phyloP scores from a whole-genome alignment of 1,140 invertebrate species.

The Ctenoplectra terminalis region DNA sequence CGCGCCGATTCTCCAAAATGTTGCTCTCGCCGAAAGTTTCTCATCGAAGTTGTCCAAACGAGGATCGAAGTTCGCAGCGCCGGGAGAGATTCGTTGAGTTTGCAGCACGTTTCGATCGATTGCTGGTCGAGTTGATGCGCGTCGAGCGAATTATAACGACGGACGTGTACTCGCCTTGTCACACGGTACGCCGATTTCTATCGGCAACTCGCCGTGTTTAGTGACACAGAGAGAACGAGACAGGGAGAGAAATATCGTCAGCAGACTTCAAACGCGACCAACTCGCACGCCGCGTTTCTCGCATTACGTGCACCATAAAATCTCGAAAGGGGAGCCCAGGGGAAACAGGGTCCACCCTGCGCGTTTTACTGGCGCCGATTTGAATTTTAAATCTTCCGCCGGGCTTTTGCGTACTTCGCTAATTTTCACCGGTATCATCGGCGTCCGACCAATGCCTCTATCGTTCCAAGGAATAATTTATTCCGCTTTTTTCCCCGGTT shows the following conservation, averaged over 20 bases:
- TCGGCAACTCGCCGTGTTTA: constrained; percentile 27
- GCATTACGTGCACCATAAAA: constrained; percentile 64
- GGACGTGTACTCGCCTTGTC: constrained; percentile 6
- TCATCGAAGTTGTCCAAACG: background rate
- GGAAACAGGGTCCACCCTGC: constrained; percentile 26
- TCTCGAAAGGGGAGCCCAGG: constrained; percentile 42
- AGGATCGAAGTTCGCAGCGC: background rate
- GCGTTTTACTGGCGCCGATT: constrained; percentile 61
- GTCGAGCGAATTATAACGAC: constrained; percentile 25
- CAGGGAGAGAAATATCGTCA: constrained; percentile 51
- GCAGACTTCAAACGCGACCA: constrained; percentile 60
- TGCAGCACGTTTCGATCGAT: constrained; percentile 13
- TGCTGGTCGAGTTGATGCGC: constrained; percentile 26
- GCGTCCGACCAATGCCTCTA: background rate
- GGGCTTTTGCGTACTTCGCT: constrained; percentile 59
- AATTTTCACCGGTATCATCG: constrained; percentile 57
- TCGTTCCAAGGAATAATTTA: constrained; percentile 17
- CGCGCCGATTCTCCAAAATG: too few relatives aligned
- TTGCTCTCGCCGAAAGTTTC: too few relatives aligned
- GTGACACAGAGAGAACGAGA: constrained; percentile 6
- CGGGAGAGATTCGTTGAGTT: background rate
- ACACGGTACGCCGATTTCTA: constrained; percentile 53
- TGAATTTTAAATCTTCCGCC: constrained; percentile 69
- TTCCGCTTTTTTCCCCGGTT: background rate
- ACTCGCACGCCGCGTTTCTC: constrained; percentile 46